These are phyloP conservation scores for Labeo rohita DNA, from an alignment of 2,113 vertebrate genomes.

Conservation along the genomic window DNA sequence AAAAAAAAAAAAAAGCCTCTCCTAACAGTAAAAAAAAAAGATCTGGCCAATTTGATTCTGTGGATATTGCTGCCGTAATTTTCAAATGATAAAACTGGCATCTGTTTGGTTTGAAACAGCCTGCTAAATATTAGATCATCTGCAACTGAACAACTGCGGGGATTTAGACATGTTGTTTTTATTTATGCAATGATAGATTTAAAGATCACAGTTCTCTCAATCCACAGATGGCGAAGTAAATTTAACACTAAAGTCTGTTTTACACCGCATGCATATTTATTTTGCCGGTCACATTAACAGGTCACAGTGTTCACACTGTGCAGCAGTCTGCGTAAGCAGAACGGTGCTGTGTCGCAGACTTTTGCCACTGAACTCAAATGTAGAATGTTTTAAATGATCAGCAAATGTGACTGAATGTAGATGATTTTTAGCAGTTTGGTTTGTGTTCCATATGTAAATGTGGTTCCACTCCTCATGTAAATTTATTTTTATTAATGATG, in stretches of 20 bases:
- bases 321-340: neutral
- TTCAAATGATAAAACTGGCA: neutral
- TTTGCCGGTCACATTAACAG: neutral
- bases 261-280: neutral
- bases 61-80: neutral
- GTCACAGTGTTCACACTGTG: neutral
- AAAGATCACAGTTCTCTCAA: slow-evolving; percentile 5
- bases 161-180: slow-evolving; percentile 8
- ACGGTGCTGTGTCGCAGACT: neutral
- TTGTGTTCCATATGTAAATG: neutral
- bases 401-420: neutral
- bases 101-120: slow-evolving; percentile 8
- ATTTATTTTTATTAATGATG: neutral
- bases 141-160: slow-evolving; percentile 6
- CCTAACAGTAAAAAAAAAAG: neutral
- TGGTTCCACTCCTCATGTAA: neutral
- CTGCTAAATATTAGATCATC: slow-evolving; percentile 3
- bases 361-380: neutral
- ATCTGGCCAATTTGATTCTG: slow-evolving; percentile 12
- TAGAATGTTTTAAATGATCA: neutral
- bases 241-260: neutral
- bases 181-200: slow-evolving; percentile 2
- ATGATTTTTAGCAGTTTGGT: neutral
- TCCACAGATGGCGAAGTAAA: slow-evolving; percentile 12
- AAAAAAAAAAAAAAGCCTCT: neutral